phyloP scores from a whole-genome alignment of 1,140 invertebrate species.

The Aphelenchoides fujianensis region DNA sequence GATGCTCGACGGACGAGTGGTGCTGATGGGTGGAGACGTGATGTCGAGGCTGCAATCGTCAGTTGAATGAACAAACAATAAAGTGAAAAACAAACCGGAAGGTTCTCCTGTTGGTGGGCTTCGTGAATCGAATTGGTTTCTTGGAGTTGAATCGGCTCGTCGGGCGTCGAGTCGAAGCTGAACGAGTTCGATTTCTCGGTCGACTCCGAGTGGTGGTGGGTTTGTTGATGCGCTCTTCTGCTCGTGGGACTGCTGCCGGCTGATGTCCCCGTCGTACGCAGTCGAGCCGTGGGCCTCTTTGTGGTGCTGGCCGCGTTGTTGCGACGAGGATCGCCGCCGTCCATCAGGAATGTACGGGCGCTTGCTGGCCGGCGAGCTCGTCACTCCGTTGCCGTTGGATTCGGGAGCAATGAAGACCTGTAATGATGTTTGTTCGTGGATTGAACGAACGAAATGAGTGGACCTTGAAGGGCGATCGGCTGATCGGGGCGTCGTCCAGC shows the following conservation, averaged over 20 bases:
- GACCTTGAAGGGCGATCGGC: conserved; percentile 36
- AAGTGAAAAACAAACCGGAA: conserved; percentile 1
- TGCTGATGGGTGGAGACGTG: not conserved
- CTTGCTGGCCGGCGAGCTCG: conserved; percentile 3
- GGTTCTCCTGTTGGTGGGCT: not conserved
- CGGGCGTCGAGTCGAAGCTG: not conserved
- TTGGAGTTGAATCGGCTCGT: conserved; percentile 10
- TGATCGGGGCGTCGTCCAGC: conserved; percentile 34
- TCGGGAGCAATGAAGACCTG: conserved; percentile 27
- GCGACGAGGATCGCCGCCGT: not conserved
- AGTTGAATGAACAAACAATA: conserved; percentile 6
- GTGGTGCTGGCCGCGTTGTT: not conserved
- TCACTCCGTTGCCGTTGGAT: conserved; percentile 3
- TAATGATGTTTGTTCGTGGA: too few species aligned
- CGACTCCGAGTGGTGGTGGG: not conserved
- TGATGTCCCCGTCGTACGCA: too few species aligned
- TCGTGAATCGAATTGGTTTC: not conserved
- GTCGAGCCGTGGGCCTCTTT: too few species aligned
- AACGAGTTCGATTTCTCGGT: conserved; percentile 8
- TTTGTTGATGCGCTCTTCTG: too few species aligned
- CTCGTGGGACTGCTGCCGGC: too few species aligned
- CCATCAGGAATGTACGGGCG: conserved; percentile 5
- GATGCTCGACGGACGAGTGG: conserved; percentile 1
- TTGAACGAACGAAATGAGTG: conserved; percentile 8
- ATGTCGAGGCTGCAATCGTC: conserved; percentile 4